A percentile compares a stretch with the other conserved stretches of the same genome.
Conservation (phyloP, 2,888 invertebrate species). For the Drosophila niveifrons region DNA sequence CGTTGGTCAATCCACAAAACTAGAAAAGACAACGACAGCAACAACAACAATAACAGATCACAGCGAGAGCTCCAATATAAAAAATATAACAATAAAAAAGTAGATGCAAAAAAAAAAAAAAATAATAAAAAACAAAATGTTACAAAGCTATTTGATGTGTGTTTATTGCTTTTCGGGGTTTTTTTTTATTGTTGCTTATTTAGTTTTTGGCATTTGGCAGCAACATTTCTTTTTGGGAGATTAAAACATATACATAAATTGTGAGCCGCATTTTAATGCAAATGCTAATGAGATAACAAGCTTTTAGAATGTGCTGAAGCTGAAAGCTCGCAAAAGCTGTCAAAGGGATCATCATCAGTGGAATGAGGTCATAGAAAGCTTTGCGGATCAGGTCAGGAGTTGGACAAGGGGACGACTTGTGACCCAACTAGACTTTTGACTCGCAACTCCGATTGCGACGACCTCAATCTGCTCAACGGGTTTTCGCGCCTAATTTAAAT, state of each 20-base stretch:
- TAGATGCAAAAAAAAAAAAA: not conserved
- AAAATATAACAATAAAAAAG: constrained; percentile 16
- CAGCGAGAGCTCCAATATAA: constrained; percentile 40
- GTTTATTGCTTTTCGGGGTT: constrained; percentile 18
- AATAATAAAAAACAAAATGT: constrained; percentile 12
- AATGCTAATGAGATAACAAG: constrained; percentile 14
- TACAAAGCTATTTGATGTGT: constrained; percentile 32
- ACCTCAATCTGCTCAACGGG: constrained; percentile 42
- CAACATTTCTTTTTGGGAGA: constrained; percentile 25
- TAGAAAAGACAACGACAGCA: constrained; percentile 8
- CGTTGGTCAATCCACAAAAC: constrained; percentile 39
- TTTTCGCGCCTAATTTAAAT: constrained; percentile 58
- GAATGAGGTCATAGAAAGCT: not conserved
- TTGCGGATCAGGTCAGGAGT: not conserved
- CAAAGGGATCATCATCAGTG: not conserved
- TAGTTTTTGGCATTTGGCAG: not conserved
- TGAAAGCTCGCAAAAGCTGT: not conserved
- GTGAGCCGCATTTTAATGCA: not conserved
- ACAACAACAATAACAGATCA: constrained; percentile 22
- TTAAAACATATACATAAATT: constrained; percentile 9
- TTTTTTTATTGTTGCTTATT: constrained; percentile 12
- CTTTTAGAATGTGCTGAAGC: constrained; percentile 1
- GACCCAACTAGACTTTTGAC: constrained; percentile 39
- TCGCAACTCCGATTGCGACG: constrained; percentile 16
- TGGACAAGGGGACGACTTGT: constrained; percentile 22